Evolutionary conservation across 2,113 vertebrate species (phyloP).

Genomic region (Etia nguti): DNA sequence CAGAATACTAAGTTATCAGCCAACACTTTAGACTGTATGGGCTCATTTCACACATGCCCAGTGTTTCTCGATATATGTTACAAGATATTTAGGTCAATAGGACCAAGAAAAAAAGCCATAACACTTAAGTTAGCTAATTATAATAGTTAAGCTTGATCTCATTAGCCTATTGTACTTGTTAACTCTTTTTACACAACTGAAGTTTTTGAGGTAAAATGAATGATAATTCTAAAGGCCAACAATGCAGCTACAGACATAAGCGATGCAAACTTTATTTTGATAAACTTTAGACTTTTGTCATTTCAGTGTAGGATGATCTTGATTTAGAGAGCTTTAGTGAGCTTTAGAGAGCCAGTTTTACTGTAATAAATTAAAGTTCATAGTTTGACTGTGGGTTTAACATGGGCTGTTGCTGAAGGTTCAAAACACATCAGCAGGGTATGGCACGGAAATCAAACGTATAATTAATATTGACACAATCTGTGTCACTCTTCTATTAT

Average conservation of each 20-base stretch:
- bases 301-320: not conserved
- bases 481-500: not conserved
- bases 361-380: not conserved
- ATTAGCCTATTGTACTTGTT: not conserved
- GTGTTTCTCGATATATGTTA: not conserved
- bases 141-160: not conserved
- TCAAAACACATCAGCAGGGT: not conserved
- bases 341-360: not conserved
- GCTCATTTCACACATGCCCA: not conserved
- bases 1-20: not conserved
- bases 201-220: not conserved
- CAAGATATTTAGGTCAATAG: not conserved
- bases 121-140: not conserved
- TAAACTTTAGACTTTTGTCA: not conserved
- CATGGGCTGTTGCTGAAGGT: not conserved
- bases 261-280: not conserved
- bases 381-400: not conserved
- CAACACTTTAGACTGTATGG: not conserved
- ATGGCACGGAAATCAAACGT: not conserved
- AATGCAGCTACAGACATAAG: not conserved
- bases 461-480: not conserved
- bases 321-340: not conserved
- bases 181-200: not conserved
- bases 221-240: not conserved
- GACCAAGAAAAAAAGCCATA: not conserved